A percentile compares a stretch with the other conserved stretches of the same genome.
These are phyloP conservation scores for Yasuhikotakia modesta DNA, from an alignment of 2,797 vertebrate genomes.

Conservation along the genomic window DNA sequence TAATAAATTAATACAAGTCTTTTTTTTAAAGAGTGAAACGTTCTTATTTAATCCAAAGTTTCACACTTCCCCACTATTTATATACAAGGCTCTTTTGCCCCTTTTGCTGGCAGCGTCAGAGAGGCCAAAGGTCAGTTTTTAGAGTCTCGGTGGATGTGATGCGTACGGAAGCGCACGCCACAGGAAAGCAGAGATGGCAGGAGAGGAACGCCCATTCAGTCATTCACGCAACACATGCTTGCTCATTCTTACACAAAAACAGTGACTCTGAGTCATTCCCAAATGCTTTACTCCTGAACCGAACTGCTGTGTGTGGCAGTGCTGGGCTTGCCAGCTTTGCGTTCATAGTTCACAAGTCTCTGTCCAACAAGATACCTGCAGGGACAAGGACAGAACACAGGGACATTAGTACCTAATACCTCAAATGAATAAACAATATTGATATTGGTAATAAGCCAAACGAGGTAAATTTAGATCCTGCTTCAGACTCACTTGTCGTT, in stretches of 20 bases:
- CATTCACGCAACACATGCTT: constrained; percentile 47
- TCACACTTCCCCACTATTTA: constrained; percentile 24
- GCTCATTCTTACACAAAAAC: constrained; percentile 15
- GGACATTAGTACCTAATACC: not conserved
- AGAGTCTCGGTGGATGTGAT: constrained; percentile 72
- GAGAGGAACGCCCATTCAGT: constrained; percentile 58
- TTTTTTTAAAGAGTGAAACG: constrained; percentile 72
- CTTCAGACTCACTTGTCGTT: constrained; percentile 92
- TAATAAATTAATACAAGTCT: constrained; percentile 98
- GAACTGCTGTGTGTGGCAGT: constrained; percentile 81
- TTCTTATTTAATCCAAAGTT: constrained; percentile 49
- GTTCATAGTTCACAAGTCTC: constrained; percentile 96
- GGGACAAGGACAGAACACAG: constrained; percentile 26
- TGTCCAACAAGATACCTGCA: constrained; percentile 96
- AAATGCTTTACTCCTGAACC: constrained; percentile 81
- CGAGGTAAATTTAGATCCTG: no score
- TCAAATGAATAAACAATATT: not conserved
- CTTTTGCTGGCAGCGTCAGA: constrained; percentile 54
- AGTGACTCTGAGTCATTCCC: constrained; percentile 14
- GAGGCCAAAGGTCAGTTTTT: constrained; percentile 53
- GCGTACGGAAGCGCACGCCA: constrained; percentile 69
- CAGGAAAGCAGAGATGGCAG: constrained; percentile 44
- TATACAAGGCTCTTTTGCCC: constrained; percentile 39
- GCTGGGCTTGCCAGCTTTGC: constrained; percentile 87
- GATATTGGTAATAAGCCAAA: not conserved